These are phyloP conservation scores for Triplophysa tibetana DNA, from an alignment of 2,113 vertebrate species.

Conservation along the genomic window DNA sequence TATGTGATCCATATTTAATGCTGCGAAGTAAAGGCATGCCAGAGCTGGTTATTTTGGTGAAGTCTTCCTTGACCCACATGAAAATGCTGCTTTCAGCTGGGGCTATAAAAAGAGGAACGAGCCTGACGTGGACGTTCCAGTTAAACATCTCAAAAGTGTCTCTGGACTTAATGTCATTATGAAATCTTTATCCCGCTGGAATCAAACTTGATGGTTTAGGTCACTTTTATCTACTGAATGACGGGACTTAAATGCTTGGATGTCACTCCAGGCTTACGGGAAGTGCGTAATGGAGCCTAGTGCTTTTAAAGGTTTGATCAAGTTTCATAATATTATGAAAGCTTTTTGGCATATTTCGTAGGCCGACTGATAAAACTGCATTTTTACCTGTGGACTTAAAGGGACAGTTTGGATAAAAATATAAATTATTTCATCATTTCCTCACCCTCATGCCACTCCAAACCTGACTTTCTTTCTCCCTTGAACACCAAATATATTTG, in stretches of 20 bases:
- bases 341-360: not conserved
- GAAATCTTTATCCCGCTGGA: constrained; percentile 41
- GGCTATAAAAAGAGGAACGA: constrained; percentile 25
- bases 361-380: not conserved
- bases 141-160: constrained; percentile 33
- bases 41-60: constrained; percentile 47
- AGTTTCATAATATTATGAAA: not conserved
- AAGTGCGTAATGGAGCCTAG: not conserved
- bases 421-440: no score
- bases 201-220: constrained; percentile 32
- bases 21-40: constrained; percentile 28
- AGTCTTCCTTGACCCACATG: constrained; percentile 44
- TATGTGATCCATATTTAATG: constrained; percentile 53
- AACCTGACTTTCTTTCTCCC: no score
- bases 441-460: no score
- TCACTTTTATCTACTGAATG: constrained; percentile 21
- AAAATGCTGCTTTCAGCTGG: constrained; percentile 11
- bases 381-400: not conserved
- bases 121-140: constrained; percentile 43
- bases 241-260: constrained; percentile 3
- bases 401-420: no score
- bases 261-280: not conserved
- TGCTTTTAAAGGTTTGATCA: not conserved
- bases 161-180: constrained; percentile 26
- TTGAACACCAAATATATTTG: no score